phyloP scores from a whole-genome alignment of 1,140 invertebrate genomes.

The Drosophila cardini region DNA sequence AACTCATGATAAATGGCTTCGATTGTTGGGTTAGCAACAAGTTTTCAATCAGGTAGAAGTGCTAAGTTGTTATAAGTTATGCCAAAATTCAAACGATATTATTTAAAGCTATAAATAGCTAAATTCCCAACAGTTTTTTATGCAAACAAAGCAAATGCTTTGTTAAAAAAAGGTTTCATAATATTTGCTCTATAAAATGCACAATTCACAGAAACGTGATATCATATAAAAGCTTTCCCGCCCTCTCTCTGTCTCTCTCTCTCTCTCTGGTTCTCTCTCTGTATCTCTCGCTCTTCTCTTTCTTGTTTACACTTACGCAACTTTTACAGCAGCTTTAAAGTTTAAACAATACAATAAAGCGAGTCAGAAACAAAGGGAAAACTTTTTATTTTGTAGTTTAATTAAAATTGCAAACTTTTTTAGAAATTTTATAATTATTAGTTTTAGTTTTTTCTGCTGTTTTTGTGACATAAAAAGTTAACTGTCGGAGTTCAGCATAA shows the following conservation, averaged over 20 bases:
- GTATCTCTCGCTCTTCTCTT: background rate
- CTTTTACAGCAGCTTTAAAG: constrained; percentile 1
- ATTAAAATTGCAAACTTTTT: constrained; percentile 41
- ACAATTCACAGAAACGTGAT: constrained; percentile 50
- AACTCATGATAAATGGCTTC: constrained; percentile 15
- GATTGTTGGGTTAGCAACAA: constrained; percentile 42
- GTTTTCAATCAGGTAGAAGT: constrained; percentile 9
- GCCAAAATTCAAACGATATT: constrained; percentile 3
- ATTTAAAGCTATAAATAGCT: constrained; percentile 8
- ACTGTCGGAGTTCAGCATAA: constrained; percentile 30
- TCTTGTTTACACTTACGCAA: constrained; percentile 18
- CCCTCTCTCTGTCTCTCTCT: background rate
- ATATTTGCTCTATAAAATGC: constrained; percentile 35
- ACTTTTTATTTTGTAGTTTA: constrained; percentile 16
- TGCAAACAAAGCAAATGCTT: constrained; percentile 11
- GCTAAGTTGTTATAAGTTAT: background rate
- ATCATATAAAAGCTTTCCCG: constrained; percentile 35
- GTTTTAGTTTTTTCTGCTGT: constrained; percentile 11
- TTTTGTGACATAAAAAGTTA: constrained; percentile 23
- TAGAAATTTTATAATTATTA: constrained; percentile 22
- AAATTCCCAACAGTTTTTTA: background rate
- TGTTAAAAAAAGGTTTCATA: constrained; percentile 11
- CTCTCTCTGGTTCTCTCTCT: background rate
- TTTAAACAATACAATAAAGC: constrained; percentile 5
- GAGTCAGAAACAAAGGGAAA: constrained; percentile 24